Percentiles rank a stretch among this genome's conserved stretches.
phyloP scores from a whole-genome alignment of 2,113 vertebrate genomes.

The Gambusia holbrooki region DNA sequence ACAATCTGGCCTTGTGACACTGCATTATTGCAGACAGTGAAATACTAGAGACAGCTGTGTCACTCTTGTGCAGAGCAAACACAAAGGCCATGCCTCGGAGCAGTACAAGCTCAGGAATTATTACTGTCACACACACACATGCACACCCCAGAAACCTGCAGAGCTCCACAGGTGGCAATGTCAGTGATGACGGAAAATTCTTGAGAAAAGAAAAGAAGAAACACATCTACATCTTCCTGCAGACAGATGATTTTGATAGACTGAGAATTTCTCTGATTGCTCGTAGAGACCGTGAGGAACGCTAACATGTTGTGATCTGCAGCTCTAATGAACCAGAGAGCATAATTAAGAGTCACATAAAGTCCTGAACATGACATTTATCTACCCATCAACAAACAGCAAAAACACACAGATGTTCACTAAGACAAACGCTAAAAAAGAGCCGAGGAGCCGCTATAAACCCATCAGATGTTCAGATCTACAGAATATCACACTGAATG shows the following conservation, averaged over 20 bases:
- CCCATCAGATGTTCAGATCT: neutral
- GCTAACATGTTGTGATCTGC: neutral
- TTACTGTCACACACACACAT: conserved; percentile 36
- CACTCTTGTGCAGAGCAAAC: conserved; percentile 47
- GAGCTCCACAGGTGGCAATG: conserved; percentile 51
- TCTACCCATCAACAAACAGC: neutral
- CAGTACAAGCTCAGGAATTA: conserved; percentile 42
- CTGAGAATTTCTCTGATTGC: neutral
- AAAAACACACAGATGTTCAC: neutral
- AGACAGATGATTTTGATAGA: neutral
- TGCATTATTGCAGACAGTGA: conserved; percentile 63
- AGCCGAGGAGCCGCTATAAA: neutral
- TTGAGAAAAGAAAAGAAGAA: conserved; percentile 4
- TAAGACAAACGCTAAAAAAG: conserved; percentile 3
- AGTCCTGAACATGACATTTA: conserved; percentile 4
- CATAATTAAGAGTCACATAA: neutral
- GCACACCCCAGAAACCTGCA: neutral
- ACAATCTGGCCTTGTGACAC: conserved; percentile 64
- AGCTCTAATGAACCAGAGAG: neutral
- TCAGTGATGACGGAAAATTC: conserved; percentile 14
- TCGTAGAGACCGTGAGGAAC: conserved; percentile 2
- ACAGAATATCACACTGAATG: neutral
- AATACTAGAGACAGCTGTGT: conserved; percentile 72
- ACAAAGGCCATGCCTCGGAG: conserved; percentile 52
- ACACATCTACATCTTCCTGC: conserved; percentile 14